Percentiles rank a stretch among this genome's conserved stretches.
Conservation (phyloP, 2,113 vertebrate genomes). For the Uria aalge region DNA sequence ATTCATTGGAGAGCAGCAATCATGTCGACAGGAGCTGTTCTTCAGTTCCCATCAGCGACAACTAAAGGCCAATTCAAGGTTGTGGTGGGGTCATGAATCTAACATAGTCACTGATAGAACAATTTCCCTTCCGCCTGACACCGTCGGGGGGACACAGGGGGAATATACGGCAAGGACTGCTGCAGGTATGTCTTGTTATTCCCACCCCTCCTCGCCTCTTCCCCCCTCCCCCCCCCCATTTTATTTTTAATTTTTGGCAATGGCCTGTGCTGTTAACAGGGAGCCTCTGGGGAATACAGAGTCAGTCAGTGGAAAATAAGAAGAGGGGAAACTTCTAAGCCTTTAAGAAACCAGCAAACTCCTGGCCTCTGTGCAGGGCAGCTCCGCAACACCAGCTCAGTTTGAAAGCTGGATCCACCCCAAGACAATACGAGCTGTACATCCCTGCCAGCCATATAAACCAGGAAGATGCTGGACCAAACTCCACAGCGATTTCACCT, state of each 20-base stretch:
- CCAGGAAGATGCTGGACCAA: not conserved
- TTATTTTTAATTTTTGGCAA: conserved; percentile 22
- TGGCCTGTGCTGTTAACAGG: conserved; percentile 3
- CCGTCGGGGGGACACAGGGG: conserved; percentile 53
- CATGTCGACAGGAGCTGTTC: conserved; percentile 86
- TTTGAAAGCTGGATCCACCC: not conserved
- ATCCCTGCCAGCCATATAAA: not conserved
- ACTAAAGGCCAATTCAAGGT: conserved; percentile 90
- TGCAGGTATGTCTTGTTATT: conserved; percentile 40
- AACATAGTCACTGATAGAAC: conserved; percentile 82
- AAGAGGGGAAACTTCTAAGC: conserved; percentile 9
- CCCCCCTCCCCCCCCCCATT: not conserved
- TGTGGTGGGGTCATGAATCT: conserved; percentile 86
- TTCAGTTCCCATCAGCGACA: conserved; percentile 85
- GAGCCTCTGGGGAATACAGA: conserved; percentile 22
- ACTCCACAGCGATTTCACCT: not conserved
- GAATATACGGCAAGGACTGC: conserved; percentile 62
- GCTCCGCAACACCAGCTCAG: not conserved
- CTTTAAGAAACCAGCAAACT: not conserved
- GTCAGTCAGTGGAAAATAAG: conserved; percentile 32
- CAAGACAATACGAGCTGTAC: rapidly evolving
- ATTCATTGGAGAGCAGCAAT: conserved; percentile 87
- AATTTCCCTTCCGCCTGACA: conserved; percentile 78
- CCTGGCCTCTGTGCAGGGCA: conserved; percentile 34
- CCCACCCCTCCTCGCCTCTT: not conserved